These are phyloP conservation scores for Todiramphus chloris DNA, from an alignment of 2,113 vertebrate species.

Conservation along the genomic window DNA sequence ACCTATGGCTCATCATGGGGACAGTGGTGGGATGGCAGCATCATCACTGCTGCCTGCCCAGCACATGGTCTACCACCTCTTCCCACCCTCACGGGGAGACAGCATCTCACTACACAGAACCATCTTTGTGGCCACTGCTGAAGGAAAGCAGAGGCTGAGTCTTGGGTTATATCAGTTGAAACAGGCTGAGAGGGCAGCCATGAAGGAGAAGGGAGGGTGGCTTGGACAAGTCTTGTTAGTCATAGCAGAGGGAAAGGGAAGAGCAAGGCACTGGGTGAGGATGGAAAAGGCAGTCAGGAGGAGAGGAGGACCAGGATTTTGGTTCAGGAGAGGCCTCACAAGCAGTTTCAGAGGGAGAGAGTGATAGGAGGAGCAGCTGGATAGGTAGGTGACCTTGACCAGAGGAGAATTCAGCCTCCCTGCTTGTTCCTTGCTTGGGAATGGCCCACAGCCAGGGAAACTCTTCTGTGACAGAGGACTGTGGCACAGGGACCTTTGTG, in stretches of 20 bases:
- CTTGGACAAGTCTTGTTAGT: not conserved
- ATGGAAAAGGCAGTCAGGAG: not conserved
- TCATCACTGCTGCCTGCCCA: fast-evolving
- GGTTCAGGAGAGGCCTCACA: not conserved
- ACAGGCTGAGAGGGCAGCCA: not conserved
- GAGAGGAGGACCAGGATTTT: not conserved
- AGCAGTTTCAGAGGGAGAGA: not conserved
- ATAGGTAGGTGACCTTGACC: not conserved
- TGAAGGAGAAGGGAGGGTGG: not conserved
- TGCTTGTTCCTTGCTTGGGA: not conserved
- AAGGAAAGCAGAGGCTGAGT: not conserved
- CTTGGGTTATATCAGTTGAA: not conserved
- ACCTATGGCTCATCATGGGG: not conserved
- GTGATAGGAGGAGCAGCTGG: not conserved
- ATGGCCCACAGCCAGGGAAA: not conserved
- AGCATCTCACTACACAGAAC: not conserved
- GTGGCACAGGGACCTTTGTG: not conserved
- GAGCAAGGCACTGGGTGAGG: not conserved
- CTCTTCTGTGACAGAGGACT: not conserved
- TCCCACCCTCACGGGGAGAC: fast-evolving
- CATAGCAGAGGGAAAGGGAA: not conserved
- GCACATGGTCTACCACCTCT: not conserved
- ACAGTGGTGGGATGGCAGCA: not conserved
- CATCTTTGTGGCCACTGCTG: not conserved
- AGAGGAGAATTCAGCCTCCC: not conserved